Percentiles rank a stretch among this genome's conserved stretches.
These are phyloP conservation scores for Drosophila percnosoma DNA, from an alignment of 2,888 invertebrate genomes.

Conservation along the genomic window DNA sequence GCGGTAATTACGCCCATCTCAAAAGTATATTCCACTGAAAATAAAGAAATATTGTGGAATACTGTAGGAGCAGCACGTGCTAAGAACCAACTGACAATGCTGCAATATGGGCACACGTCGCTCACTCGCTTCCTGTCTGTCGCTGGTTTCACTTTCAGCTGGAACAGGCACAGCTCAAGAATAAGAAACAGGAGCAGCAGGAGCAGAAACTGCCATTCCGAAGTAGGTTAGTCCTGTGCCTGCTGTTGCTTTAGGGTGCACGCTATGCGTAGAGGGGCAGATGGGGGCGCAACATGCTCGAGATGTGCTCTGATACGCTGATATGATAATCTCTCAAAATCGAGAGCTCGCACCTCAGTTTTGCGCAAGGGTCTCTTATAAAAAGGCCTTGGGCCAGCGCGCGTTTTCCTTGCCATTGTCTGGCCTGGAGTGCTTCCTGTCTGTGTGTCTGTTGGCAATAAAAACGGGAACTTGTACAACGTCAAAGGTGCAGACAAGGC, in stretches of 20 bases:
- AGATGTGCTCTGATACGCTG: constrained; percentile 51
- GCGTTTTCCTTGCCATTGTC: constrained; percentile 41
- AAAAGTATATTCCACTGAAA: constrained; percentile 25
- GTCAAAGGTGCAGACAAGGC: constrained; percentile 53
- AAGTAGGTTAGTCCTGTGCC: constrained; percentile 59
- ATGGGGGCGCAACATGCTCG: constrained; percentile 39
- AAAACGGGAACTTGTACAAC: constrained; percentile 67
- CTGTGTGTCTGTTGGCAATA: constrained; percentile 53
- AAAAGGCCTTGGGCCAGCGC: constrained; percentile 46
- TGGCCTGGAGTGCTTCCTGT: constrained; percentile 67
- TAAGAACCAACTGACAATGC: constrained; percentile 8
- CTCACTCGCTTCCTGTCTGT: constrained; percentile 71
- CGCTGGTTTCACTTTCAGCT: constrained; percentile 76
- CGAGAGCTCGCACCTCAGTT: constrained; percentile 82
- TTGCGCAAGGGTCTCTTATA: constrained; percentile 43
- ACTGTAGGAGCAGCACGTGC: constrained; percentile 33
- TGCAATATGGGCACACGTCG: constrained; percentile 55
- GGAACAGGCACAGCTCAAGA: not conserved
- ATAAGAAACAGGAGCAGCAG: constrained; percentile 7
- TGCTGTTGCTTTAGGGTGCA: constrained; percentile 69
- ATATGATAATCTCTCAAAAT: constrained; percentile 78
- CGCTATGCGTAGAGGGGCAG: not conserved
- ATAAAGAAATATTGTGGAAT: constrained; percentile 2
- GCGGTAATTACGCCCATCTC: constrained; percentile 40
- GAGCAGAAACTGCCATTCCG: constrained; percentile 14